Percentiles rank a stretch among this genome's conserved stretches.
Evolutionary conservation across 2,797 vertebrate species (phyloP).

Genomic region (Poecilia velifera): DNA sequence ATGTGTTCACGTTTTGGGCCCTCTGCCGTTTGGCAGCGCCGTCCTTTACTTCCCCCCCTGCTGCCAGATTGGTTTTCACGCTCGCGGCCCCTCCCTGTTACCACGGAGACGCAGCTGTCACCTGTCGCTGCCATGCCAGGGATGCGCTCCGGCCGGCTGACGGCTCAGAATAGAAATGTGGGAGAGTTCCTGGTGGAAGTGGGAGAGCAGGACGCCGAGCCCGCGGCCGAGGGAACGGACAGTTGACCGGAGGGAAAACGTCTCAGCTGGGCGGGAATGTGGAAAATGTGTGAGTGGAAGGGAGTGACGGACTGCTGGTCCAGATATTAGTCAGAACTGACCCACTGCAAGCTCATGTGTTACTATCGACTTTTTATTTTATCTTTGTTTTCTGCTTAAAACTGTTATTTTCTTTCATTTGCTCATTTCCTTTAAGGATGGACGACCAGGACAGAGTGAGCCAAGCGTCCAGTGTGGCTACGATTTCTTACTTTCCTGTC

Average conservation of each 20-base stretch:
- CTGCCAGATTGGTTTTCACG: conserved; percentile 77
- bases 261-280: conserved; percentile 54
- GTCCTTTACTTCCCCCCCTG: conserved; percentile 48
- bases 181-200: conserved; percentile 55
- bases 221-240: conserved; percentile 42
- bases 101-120: conserved; percentile 81
- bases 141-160: conserved; percentile 61
- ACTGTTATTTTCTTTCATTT: background rate
- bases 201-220: conserved; percentile 34
- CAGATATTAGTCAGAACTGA: conserved; percentile 11
- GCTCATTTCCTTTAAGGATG: conserved; percentile 77
- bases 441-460: conserved; percentile 85
- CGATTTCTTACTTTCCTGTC: conserved; percentile 83
- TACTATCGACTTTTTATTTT: background rate
- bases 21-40: conserved; percentile 20
- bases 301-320: conserved; percentile 46
- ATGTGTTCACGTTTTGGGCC: conserved; percentile 9
- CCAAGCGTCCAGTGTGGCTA: conserved; percentile 87
- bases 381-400: background rate
- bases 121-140: conserved; percentile 77
- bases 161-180: conserved; percentile 75
- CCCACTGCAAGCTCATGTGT: conserved; percentile 2
- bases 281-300: conserved; percentile 35
- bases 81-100: conserved; percentile 70
- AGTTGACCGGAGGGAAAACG: conserved; percentile 50